Conservation (phyloP, 2,113 vertebrate species). For the Rhinoderma darwinii region DNA sequence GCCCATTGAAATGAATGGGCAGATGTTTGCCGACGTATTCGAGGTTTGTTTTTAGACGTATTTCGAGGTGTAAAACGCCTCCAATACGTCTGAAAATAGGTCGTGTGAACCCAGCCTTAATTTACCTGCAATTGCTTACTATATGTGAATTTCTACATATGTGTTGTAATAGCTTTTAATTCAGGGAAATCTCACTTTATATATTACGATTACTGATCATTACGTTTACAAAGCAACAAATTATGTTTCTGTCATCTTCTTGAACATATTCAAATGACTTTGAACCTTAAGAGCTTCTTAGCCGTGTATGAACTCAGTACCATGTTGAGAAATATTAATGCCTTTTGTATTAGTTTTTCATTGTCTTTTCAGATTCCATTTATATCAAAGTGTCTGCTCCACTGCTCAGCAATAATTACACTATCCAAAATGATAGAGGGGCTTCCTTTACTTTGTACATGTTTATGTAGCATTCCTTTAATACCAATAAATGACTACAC, state of each 20-base stretch:
- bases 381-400: conserved; percentile 38
- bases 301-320: background rate
- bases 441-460: background rate
- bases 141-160: background rate
- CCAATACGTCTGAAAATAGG: too few species aligned
- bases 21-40: too few species aligned
- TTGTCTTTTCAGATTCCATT: conserved; percentile 47
- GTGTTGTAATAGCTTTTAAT: background rate
- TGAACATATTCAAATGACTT: conserved; percentile 15
- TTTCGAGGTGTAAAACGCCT: too few species aligned
- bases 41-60: too few species aligned
- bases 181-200: background rate
- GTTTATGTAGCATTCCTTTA: background rate
- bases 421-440: background rate
- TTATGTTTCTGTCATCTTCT: conserved; percentile 39
- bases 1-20: too few species aligned
- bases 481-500: background rate
- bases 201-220: background rate
- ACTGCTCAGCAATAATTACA: background rate
- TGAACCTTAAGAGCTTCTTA: conserved; percentile 24
- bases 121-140: background rate
- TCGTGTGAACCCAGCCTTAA: too few species aligned
- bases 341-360: conserved; percentile 12
- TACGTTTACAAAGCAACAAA: conserved; percentile 12
- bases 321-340: conserved; percentile 46